Percentiles rank a stretch among this genome's conserved stretches.
Evolutionary conservation across 37 sponge, comb jelly and placozoan species (phyloP).

Genomic region (Chondrosia reniformis): DNA sequence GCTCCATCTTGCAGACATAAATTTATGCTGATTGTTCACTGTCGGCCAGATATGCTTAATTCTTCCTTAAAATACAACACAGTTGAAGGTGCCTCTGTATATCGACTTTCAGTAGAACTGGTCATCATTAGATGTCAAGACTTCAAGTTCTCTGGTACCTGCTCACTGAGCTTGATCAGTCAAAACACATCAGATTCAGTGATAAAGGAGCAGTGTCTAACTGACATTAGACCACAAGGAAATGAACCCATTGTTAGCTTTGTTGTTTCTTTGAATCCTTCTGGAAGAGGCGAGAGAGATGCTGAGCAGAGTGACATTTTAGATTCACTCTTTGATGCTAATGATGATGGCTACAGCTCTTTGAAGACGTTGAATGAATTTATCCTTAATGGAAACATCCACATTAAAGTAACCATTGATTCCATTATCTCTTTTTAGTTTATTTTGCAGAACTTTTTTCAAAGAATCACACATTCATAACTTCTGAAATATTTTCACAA

Average conservation of each 20-base stretch:
- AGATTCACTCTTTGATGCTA: constrained; percentile 5
- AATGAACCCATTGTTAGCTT: neutral
- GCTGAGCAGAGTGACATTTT: neutral
- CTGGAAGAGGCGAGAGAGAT: neutral
- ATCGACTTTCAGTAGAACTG: neutral
- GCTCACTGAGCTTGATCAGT: neutral
- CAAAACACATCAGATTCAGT: neutral
- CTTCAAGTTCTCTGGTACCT: neutral
- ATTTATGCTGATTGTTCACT: neutral
- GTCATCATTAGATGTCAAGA: neutral
- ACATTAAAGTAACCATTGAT: no score
- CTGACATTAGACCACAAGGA: neutral
- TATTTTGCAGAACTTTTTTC: no score
- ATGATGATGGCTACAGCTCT: no score
- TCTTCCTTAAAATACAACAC: neutral
- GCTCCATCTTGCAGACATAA: neutral
- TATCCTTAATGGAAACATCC: no score
- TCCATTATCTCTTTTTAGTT: no score
- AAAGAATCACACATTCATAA: no score
- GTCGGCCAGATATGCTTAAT: no score
- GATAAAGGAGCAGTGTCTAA: no score
- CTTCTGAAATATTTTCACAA: no score
- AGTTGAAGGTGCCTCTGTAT: neutral
- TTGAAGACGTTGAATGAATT: no score
- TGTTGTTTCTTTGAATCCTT: neutral